Percentiles rank a stretch among this genome's conserved stretches.
Evolutionary conservation across 2,113 vertebrate genomes (phyloP).

Genomic region (Ictalurus punctatus): DNA sequence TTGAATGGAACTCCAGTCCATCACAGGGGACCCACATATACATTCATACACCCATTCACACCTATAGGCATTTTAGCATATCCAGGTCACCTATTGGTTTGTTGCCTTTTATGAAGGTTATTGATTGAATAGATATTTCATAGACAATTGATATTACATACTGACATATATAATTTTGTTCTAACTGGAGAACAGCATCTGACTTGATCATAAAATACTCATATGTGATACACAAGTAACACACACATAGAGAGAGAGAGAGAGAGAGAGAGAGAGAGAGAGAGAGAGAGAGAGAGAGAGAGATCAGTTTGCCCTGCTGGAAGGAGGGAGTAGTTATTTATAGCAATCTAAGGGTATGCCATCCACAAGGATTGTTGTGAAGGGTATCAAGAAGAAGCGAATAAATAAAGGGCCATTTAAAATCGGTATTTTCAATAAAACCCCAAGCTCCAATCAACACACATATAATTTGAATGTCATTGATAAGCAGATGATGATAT

Average conservation of each 20-base stretch:
- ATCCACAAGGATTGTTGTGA: conserved; percentile 74
- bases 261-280: conserved; percentile 41
- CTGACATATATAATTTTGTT: neutral
- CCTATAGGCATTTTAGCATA: neutral
- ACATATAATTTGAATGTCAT: conserved; percentile 43
- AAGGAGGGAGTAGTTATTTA: conserved; percentile 70
- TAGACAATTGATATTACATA: neutral
- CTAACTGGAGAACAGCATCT: neutral
- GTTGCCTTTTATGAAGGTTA: neutral
- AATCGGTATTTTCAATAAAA: conserved; percentile 64
- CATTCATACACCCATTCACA: neutral
- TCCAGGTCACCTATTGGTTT: neutral
- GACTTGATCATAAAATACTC: neutral
- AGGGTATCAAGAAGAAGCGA: conserved; percentile 71
- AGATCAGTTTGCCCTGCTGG: conserved; percentile 61
- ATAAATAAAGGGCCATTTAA: conserved; percentile 58
- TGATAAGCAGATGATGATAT: conserved; percentile 41
- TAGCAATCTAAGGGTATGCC: conserved; percentile 73
- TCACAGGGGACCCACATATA: neutral
- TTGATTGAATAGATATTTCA: neutral
- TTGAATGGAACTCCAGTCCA: neutral
- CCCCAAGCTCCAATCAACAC: conserved; percentile 13
- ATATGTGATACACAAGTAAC: neutral
- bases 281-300: conserved; percentile 9
- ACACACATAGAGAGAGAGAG: neutral